Evolutionary conservation across 2,113 vertebrate genomes (phyloP).

Genomic region (Trematocara variabile): DNA sequence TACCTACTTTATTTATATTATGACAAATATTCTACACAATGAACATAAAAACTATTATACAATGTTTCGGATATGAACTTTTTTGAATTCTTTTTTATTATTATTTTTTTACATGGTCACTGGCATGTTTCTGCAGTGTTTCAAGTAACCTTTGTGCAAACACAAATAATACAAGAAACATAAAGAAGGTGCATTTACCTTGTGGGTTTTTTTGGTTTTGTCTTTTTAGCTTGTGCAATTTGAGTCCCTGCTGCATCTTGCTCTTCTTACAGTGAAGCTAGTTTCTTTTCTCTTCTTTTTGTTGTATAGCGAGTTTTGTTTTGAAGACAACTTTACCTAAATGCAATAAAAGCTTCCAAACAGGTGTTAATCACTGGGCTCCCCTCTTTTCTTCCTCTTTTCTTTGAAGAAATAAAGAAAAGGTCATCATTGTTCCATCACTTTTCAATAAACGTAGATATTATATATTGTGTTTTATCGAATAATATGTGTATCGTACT

Average conservation of each 20-base stretch:
- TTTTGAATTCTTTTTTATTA: neutral
- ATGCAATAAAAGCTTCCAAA: neutral
- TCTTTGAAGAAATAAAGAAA: neutral
- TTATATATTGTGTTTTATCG: neutral
- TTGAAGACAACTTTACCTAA: neutral
- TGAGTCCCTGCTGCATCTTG: neutral
- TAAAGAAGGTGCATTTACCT: neutral
- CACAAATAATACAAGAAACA: neutral
- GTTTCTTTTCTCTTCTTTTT: neutral
- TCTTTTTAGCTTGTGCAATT: neutral
- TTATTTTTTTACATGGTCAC: neutral
- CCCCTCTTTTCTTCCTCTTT: neutral
- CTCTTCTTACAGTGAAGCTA: neutral
- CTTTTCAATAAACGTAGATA: neutral
- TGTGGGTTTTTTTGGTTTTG: rapidly evolving
- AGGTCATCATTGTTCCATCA: rapidly evolving
- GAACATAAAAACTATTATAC: neutral
- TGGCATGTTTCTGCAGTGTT: neutral
- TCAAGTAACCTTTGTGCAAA: neutral
- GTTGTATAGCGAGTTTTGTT: neutral
- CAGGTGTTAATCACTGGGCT: neutral
- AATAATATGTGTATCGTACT: neutral
- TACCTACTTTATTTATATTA: constrained; percentile 19
- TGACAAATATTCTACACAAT: neutral
- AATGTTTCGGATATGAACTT: neutral